Conservation (phyloP, 1,140 invertebrate genomes). For the Drosophila teissieri region DNA sequence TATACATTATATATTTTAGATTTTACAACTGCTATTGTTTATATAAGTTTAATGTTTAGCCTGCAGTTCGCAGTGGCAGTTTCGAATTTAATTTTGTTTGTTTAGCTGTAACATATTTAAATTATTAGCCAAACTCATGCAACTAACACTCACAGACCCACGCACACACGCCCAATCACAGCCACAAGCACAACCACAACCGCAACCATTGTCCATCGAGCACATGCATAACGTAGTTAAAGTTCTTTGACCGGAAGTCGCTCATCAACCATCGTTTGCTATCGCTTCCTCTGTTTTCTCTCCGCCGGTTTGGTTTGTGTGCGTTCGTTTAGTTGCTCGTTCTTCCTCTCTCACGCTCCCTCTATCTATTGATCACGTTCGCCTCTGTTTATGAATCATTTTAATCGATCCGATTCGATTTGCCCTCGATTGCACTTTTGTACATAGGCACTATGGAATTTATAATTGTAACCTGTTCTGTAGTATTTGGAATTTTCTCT, state of each 20-base stretch:
- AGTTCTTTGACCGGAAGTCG: conserved; percentile 64
- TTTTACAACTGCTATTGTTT: conserved; percentile 60
- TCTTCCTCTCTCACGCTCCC: conserved; percentile 39
- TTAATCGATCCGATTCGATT: conserved; percentile 14
- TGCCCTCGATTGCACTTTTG: conserved; percentile 51
- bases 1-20: conserved; percentile 59
- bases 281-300: conserved; percentile 45
- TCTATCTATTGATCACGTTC: conserved; percentile 40
- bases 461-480: conserved; percentile 34
- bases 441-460: conserved; percentile 57
- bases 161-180: conserved; percentile 27
- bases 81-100: conserved; percentile 63
- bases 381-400: conserved; percentile 31
- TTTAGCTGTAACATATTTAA: conserved; percentile 70
- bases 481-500: conserved; percentile 43
- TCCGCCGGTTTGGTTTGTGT: conserved; percentile 49
- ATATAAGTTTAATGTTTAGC: conserved; percentile 77
- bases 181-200: background rate
- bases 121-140: conserved; percentile 78
- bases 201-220: conserved; percentile 5
- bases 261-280: conserved; percentile 66
- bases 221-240: conserved; percentile 49
- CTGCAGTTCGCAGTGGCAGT: conserved; percentile 49
- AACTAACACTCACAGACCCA: conserved; percentile 58
- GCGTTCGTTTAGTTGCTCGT: conserved; percentile 43